Evolutionary conservation across 1,140 invertebrate genomes (phyloP), one percentile per base, ranked within the genome.

Genomic region (Ladona fulva): DNA sequence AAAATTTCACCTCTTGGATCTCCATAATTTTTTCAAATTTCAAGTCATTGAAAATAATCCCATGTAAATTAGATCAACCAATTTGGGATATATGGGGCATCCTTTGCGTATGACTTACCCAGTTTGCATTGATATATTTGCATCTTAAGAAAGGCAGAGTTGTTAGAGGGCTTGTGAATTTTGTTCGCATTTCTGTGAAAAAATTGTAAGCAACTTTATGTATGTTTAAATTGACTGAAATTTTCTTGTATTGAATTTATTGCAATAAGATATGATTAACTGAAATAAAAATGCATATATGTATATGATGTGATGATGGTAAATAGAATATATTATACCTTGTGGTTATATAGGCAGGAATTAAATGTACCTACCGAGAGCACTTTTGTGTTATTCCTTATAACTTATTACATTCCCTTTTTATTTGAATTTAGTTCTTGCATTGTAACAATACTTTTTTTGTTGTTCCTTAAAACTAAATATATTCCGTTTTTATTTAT

Each of bases 291-390:
- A 66, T 66, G 52, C 52, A 66, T 66, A 66, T 66, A 66, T 66
- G 52, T 66, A 66, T 66, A 66, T 66, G 52, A 66, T 66, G 52
- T 66, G 52, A 66, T 66, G 52, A 66, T 66, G 52, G 52, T 66
- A 66, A 16, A 66, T 66, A 66, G 52, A 19, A 66, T 66, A 66
- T 66, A 66, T 66, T 66, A 66, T 66, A 66, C 14, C 52, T 66
- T 66, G 52, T 66, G 52, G 52, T 66, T 66, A 66, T 66, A 66
- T 66, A 66, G 52, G 52, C 52, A 66, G 52, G n/a, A 66, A 66
- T 66, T 66, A 66, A 66, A 66, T 66, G 52, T 66, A 66, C 14
- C 52, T 66, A 66, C 52, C 52, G 52, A 66, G 52, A 66, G 52
- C 52, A 66, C 14, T 66, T 19, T 66, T 66, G 52, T 66, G 16